These are phyloP conservation scores for Pardalotus punctatus DNA, from an alignment of 2,113 vertebrate species.

Conservation along the genomic window DNA sequence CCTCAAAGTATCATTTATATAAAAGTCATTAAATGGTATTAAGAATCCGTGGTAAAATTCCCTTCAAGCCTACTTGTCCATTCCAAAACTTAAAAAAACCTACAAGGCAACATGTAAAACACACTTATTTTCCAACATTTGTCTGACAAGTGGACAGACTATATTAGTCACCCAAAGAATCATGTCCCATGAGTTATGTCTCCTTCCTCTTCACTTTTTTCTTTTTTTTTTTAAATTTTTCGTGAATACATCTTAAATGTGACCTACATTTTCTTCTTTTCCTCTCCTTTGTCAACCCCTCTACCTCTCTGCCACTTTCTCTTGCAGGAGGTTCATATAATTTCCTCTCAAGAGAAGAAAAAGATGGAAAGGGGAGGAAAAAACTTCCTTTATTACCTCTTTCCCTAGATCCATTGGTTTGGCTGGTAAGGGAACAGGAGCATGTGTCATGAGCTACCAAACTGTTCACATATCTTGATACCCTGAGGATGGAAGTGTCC, in stretches of 20 bases:
- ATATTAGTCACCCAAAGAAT: background rate
- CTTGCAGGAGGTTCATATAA: background rate
- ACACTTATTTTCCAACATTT: slow-evolving; percentile 1
- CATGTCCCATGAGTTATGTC: background rate
- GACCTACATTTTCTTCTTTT: background rate
- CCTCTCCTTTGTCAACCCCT: background rate
- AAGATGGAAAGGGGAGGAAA: background rate
- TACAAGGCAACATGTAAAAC: background rate
- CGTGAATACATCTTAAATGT: background rate
- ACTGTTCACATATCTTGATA: background rate
- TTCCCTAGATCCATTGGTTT: background rate
- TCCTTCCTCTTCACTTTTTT: background rate
- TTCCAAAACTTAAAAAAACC: background rate
- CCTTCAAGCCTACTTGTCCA: background rate
- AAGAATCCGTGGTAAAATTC: background rate
- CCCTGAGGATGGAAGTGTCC: background rate
- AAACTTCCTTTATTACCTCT: background rate
- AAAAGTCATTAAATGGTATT: background rate
- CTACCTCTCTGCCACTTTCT: background rate
- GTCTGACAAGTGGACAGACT: background rate
- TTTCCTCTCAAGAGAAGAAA: background rate
- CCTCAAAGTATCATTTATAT: background rate
- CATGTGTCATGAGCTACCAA: background rate
- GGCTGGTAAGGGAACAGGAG: background rate
- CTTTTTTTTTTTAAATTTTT: background rate